Evolutionary conservation across 2,113 vertebrate genomes (phyloP).

Genomic region (Upupa epops): DNA sequence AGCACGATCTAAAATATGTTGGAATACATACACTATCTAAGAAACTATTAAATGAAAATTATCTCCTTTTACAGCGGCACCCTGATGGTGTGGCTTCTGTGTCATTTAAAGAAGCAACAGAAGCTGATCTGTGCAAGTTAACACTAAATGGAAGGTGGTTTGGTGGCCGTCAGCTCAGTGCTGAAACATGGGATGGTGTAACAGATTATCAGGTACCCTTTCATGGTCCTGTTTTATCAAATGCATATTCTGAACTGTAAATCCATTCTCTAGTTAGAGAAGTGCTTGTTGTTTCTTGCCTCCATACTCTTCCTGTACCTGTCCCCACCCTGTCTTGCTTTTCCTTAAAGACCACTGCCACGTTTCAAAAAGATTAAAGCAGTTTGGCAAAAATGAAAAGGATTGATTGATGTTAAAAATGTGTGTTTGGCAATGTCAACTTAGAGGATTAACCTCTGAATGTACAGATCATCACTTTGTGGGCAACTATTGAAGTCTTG

Average conservation of each 20-base stretch:
- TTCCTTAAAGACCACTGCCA: neutral
- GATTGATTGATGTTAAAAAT: neutral
- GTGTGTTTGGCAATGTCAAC: neutral
- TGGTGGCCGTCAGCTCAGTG: constrained; percentile 89
- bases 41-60: neutral
- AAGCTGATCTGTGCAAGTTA: constrained; percentile 84
- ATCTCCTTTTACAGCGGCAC: constrained; percentile 81
- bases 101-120: constrained; percentile 89
- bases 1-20: neutral
- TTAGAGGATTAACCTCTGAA: neutral
- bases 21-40: neutral
- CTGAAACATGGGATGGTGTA: constrained; percentile 87
- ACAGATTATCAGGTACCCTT: constrained; percentile 91
- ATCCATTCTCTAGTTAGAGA: neutral
- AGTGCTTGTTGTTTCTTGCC: neutral
- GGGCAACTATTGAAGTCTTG: neutral
- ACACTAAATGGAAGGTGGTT: constrained; percentile 94
- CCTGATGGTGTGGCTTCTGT: constrained; percentile 94
- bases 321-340: neutral
- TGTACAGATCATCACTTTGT: neutral
- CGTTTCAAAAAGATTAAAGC: neutral
- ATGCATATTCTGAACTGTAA: neutral
- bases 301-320: neutral
- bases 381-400: neutral
- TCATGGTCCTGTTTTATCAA: neutral